phyloP scores from a whole-genome alignment of 2,797 vertebrate genomes.

The Orientallactaga sibirica region DNA sequence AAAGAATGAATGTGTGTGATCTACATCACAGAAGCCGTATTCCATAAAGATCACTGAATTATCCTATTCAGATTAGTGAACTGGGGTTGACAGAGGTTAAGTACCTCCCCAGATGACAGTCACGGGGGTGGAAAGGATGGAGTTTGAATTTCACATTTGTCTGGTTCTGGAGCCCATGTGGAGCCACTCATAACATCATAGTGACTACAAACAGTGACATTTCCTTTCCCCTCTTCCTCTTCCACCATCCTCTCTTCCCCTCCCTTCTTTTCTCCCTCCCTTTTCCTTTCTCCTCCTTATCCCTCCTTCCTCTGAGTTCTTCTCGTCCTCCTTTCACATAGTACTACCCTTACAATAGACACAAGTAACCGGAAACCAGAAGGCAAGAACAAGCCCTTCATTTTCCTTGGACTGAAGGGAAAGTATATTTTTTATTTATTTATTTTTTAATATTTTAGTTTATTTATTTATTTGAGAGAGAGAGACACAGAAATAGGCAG shows the following conservation, averaged over 20 bases:
- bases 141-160: not conserved
- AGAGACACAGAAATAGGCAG: too few species aligned
- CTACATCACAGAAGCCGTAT: too few species aligned
- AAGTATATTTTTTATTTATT: not conserved
- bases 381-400: not conserved
- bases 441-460: not conserved
- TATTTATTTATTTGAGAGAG: too few species aligned
- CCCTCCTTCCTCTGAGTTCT: fast-evolving
- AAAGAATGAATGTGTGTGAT: not conserved
- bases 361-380: not conserved
- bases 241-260: too few species aligned
- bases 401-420: not conserved
- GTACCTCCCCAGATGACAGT: not conserved
- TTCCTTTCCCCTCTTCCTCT: not conserved
- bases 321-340: not conserved
- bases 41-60: not conserved
- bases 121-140: not conserved
- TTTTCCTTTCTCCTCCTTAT: not conserved
- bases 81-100: not conserved
- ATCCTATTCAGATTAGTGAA: not conserved
- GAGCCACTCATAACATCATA: not conserved
- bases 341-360: not conserved
- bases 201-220: too few species aligned
- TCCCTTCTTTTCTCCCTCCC: not conserved
- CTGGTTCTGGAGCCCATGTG: not conserved